phyloP scores from a whole-genome alignment of 2,113 vertebrate genomes.

The Gambusia holbrooki region DNA sequence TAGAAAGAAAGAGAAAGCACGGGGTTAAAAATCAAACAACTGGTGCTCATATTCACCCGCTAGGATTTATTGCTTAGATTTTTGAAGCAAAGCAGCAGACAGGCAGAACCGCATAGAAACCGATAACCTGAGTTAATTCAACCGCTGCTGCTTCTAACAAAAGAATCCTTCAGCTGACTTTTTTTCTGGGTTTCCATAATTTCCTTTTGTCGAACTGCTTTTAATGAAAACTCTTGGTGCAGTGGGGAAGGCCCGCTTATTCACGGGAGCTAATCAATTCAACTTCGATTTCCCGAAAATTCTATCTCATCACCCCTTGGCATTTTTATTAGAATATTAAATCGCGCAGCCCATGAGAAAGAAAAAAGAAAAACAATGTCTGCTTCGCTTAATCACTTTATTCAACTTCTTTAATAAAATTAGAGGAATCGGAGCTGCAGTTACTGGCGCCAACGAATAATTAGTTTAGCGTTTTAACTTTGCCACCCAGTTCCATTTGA shows the following conservation, averaged over 20 bases:
- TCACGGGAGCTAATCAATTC: constrained; percentile 45
- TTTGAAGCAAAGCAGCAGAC: background rate
- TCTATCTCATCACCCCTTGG: constrained; percentile 45
- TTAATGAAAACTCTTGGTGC: constrained; percentile 40
- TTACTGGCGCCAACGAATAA: constrained; percentile 31
- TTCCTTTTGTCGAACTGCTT: constrained; percentile 37
- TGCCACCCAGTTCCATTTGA: constrained; percentile 28
- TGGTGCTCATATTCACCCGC: background rate
- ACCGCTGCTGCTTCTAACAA: constrained; percentile 10
- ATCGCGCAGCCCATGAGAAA: constrained; percentile 17
- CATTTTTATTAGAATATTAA: constrained; percentile 64
- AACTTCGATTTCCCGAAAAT: constrained; percentile 35
- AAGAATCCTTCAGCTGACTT: background rate
- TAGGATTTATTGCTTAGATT: background rate
- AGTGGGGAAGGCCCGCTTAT: constrained; percentile 4
- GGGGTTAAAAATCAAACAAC: constrained; percentile 2
- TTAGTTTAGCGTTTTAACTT: constrained; percentile 40
- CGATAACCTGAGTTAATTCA: background rate
- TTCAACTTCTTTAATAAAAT: constrained; percentile 40
- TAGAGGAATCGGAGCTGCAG: constrained; percentile 33
- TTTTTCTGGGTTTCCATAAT: constrained; percentile 38
- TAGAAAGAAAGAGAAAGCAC: constrained; percentile 57
- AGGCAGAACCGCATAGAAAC: background rate
- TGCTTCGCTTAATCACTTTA: constrained; percentile 40
- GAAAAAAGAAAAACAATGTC: constrained; percentile 18